Percentiles rank a stretch among this genome's conserved stretches.
Evolutionary conservation across 2,888 invertebrate genomes (phyloP).

Genomic region (Tetranychus truncatus): DNA sequence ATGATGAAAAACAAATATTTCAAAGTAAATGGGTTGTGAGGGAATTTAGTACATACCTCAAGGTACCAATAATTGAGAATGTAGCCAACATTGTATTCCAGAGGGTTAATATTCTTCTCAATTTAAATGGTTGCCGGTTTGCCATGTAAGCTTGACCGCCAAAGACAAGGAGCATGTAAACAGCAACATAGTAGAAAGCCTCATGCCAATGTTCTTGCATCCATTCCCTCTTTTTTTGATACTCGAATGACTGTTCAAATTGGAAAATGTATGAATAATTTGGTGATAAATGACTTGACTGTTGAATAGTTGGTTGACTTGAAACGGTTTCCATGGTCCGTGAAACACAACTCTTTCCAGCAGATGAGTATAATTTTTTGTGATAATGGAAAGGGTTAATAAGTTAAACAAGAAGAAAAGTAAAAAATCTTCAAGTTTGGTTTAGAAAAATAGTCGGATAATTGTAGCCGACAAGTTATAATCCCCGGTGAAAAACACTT

Average conservation of each 20-base stretch:
- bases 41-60: slow-evolving; percentile 24
- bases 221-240: slow-evolving; percentile 71
- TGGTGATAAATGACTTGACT: slow-evolving; percentile 20
- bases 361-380: no score
- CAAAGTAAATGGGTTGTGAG: background rate
- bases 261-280: slow-evolving; percentile 87
- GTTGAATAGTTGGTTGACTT: background rate
- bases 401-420: no score
- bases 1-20: background rate
- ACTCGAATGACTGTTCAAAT: slow-evolving; percentile 84
- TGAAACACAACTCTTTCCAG: background rate
- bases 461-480: no score
- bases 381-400: background rate
- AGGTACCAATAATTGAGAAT: slow-evolving; percentile 74
- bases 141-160: slow-evolving; percentile 86
- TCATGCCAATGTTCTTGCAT: slow-evolving; percentile 91
- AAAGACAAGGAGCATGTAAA: slow-evolving; percentile 85
- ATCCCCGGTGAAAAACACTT: no score
- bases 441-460: no score
- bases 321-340: background rate
- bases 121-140: slow-evolving; percentile 67
- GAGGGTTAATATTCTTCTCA: slow-evolving; percentile 61
- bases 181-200: slow-evolving; percentile 66
- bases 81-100: slow-evolving; percentile 84
- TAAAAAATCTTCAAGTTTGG: no score